A percentile compares a stretch with the other conserved stretches of the same genome.
phyloP scores from a whole-genome alignment of 2,888 invertebrate species.

The Calameuta idolon region DNA sequence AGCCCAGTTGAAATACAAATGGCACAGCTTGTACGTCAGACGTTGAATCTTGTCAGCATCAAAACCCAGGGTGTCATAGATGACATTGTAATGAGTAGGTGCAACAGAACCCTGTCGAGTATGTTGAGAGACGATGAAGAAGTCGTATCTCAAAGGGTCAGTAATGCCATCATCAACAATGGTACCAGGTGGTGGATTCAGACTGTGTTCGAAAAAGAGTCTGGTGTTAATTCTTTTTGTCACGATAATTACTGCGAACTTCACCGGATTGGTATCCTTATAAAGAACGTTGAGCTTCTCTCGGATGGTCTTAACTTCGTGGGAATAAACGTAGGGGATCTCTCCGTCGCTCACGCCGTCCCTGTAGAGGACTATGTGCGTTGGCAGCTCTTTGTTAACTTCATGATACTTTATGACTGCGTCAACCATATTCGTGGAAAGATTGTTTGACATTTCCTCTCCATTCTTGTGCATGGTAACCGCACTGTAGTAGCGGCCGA shows the following conservation, averaged over 20 bases:
- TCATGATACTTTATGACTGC: constrained; percentile 70
- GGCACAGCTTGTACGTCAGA: constrained; percentile 86
- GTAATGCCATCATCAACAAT: constrained; percentile 90
- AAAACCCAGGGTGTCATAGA: constrained; percentile 79
- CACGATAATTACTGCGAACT: constrained; percentile 84
- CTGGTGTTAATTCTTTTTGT: constrained; percentile 91
- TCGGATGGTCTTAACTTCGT: constrained; percentile 77
- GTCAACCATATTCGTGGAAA: constrained; percentile 74
- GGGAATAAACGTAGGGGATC: constrained; percentile 79
- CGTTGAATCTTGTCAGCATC: constrained; percentile 82
- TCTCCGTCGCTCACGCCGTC: constrained; percentile 97
- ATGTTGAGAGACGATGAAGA: constrained; percentile 88
- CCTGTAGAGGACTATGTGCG: constrained; percentile 85
- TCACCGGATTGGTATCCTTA: constrained; percentile 53
- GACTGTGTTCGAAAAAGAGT: constrained; percentile 70
- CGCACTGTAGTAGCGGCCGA: constrained; percentile 79
- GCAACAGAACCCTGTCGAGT: constrained; percentile 91
- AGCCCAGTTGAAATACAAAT: constrained; percentile 94
- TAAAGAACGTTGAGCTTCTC: constrained; percentile 71
- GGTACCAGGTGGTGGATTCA: constrained; percentile 87
- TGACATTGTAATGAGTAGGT: constrained; percentile 91
- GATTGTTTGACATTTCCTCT: constrained; percentile 81
- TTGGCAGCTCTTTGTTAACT: constrained; percentile 70
- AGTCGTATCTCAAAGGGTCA: constrained; percentile 84
- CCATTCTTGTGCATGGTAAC: constrained; percentile 80